A percentile compares a stretch with the other conserved stretches of the same genome.
Evolutionary conservation across 1,140 invertebrate species (phyloP).

Genomic region (Plutomurus gul): DNA sequence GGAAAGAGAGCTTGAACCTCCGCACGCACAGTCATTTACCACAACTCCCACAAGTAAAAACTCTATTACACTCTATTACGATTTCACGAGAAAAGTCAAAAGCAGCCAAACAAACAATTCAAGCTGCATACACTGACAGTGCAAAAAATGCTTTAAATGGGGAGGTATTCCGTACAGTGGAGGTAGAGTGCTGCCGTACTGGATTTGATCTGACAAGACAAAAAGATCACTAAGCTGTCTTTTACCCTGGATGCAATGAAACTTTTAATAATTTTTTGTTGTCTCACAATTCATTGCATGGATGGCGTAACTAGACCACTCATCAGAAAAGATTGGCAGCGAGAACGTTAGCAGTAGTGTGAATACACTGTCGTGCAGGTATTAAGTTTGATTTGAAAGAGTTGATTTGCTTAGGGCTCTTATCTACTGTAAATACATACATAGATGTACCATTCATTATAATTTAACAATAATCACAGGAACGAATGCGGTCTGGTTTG

Average conservation of each 20-base stretch:
- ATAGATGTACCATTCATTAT: slow-evolving; percentile 17
- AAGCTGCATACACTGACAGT: not conserved
- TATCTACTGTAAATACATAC: no score
- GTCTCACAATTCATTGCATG: no score
- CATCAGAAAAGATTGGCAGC: not conserved
- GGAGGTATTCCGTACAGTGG: not conserved
- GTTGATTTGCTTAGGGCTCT: slow-evolving; percentile 1
- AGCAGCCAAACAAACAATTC: not conserved
- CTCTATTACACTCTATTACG: not conserved
- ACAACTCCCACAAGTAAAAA: not conserved
- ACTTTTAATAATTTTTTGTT: no score
- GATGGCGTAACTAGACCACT: no score
- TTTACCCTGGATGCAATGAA: no score
- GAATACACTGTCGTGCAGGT: not conserved
- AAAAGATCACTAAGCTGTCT: slow-evolving; percentile 1
- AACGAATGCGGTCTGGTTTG: not conserved
- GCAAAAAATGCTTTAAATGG: not conserved
- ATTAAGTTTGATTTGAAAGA: not conserved
- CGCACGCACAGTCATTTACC: not conserved
- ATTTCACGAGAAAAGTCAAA: not conserved
- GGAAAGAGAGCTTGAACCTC: no score
- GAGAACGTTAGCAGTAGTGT: not conserved
- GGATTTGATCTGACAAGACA: not conserved
- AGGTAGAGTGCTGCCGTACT: not conserved
- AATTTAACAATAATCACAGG: slow-evolving; percentile 19